Evolutionary conservation across 2,113 vertebrate genomes (phyloP), one percentile per base, ranked within the genome.

Genomic region (Cyprinus carpio): DNA sequence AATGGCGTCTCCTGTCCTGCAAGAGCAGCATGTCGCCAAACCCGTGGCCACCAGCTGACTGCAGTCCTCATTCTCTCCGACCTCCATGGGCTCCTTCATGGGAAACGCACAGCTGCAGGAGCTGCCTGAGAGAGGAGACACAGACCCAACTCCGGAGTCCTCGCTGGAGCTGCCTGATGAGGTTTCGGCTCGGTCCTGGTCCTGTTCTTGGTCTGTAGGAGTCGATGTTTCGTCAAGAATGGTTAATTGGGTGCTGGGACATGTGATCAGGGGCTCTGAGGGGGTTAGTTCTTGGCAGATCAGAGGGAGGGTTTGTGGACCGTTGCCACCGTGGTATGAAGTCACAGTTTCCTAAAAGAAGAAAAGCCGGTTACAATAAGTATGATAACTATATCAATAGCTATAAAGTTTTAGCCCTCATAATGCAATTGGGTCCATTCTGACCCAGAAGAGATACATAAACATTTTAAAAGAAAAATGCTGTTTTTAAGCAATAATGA

Each of bases 31-130:
- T n/a, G 84, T 91, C 0, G 75, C 80, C 27, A 90, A 91, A 25
- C 95, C 96, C 0, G 93, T 91, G 88, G 90, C 91, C 29, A 98
- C 97, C 71, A 95, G 96, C 89, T 97, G 96, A 91, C 96, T 97
- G 80, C 97, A 93, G 80, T 97, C 97, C 88, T 97, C 97, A 0
- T 98, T 97, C 87, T 98, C 97, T 15, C 96, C 97, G 1, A 97
- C 93, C 88, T 97, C 96, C 91, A 98, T 79, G 0, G 97, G 97
- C 87, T 97, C 96, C 0, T 91, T 93, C 86, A 97, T 91, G 0
- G 94, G 93, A 0, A 94, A 87, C 46, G 90, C 0, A 0, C 95
- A 91, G 79, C 92, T 93, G 81, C 94, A 95, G 56, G 90, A 93
- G 67, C 89, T 91, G 4, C 90, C 90, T 46, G 87, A 18, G 20